Conservation (phyloP, 1,140 invertebrate genomes). For the Drosophila tropicalis region DNA sequence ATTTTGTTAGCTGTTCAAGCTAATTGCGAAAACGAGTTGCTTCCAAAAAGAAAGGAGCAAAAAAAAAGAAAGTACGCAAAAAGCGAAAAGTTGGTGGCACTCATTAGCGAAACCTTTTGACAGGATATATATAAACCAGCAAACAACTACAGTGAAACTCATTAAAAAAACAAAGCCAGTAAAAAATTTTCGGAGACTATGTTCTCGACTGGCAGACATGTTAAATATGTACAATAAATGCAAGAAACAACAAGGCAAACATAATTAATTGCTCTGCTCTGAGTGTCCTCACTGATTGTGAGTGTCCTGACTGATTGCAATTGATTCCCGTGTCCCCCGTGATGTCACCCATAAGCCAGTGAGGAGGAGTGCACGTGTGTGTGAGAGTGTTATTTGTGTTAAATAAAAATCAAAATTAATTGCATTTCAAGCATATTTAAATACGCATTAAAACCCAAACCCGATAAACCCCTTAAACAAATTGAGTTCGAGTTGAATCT, state of each 20-base stretch:
- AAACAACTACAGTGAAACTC: constrained; percentile 16
- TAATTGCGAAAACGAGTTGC: constrained; percentile 10
- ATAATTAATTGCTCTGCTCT: constrained; percentile 62
- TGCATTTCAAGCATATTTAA: constrained; percentile 71
- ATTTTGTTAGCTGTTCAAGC: constrained; percentile 18
- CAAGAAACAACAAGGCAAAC: constrained; percentile 56
- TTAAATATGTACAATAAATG: constrained; percentile 60
- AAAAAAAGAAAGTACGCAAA: not conserved
- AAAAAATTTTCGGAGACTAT: not conserved
- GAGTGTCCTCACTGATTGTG: constrained; percentile 4
- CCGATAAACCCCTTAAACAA: not conserved
- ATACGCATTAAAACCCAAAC: constrained; percentile 47
- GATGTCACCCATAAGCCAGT: not conserved
- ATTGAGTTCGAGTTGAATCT: constrained; percentile 1
- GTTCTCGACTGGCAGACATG: constrained; percentile 30
- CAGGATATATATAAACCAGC: not conserved
- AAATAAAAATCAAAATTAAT: constrained; percentile 68
- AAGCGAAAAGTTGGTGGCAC: constrained; percentile 5
- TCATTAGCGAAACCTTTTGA: constrained; percentile 15
- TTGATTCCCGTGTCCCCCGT: too few species aligned
- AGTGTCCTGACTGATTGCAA: constrained; percentile 3
- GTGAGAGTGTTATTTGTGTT: constrained; percentile 37
- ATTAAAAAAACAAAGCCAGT: not conserved
- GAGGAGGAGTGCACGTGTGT: constrained; percentile 7
- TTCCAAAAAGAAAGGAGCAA: not conserved